Evolutionary conservation across 92 coral and sea anemone species (phyloP).

Genomic region (Chrysogorgia sp.): DNA sequence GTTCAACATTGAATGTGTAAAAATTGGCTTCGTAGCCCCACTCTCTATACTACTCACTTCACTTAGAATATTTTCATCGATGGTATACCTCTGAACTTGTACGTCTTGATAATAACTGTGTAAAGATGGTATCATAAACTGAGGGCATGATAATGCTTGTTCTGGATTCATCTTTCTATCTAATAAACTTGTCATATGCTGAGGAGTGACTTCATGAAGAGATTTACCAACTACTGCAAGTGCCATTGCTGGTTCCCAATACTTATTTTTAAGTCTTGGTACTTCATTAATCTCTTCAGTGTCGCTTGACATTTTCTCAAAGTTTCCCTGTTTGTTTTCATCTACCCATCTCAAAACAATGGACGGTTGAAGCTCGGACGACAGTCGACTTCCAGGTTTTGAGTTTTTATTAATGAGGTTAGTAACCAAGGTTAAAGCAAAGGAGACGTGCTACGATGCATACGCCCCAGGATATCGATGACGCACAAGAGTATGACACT

Average conservation of each 20-base stretch:
- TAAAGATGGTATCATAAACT: slow-evolving; percentile 62
- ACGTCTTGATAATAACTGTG: slow-evolving; percentile 71
- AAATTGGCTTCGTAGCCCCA: too few relatives aligned
- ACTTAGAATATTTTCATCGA: slow-evolving; percentile 61
- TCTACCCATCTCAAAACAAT: slow-evolving; percentile 55
- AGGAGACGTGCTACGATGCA: too few relatives aligned
- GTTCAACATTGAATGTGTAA: too few relatives aligned
- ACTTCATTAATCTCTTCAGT: not conserved
- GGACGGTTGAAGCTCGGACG: slow-evolving; percentile 74
- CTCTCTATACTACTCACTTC: slow-evolving; percentile 64
- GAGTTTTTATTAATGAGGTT: too few relatives aligned
- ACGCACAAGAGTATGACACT: too few relatives aligned
- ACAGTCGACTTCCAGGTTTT: slow-evolving; percentile 70
- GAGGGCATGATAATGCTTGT: slow-evolving; percentile 77
- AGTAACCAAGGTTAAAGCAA: too few relatives aligned
- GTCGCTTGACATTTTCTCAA: not conserved
- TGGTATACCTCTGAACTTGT: slow-evolving; percentile 70
- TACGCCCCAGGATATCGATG: too few relatives aligned
- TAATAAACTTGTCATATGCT: slow-evolving; percentile 68
- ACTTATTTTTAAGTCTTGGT: not conserved
- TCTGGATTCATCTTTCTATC: slow-evolving; percentile 76
- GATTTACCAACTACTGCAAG: slow-evolving; percentile 83
- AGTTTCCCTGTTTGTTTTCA: not conserved
- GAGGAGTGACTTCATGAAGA: slow-evolving; percentile 66
- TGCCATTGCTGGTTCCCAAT: slow-evolving; percentile 69